Percentiles rank a stretch among this genome's conserved stretches.
These are phyloP conservation scores for Corapipo altera DNA, from an alignment of 2,113 vertebrate species.

Conservation along the genomic window DNA sequence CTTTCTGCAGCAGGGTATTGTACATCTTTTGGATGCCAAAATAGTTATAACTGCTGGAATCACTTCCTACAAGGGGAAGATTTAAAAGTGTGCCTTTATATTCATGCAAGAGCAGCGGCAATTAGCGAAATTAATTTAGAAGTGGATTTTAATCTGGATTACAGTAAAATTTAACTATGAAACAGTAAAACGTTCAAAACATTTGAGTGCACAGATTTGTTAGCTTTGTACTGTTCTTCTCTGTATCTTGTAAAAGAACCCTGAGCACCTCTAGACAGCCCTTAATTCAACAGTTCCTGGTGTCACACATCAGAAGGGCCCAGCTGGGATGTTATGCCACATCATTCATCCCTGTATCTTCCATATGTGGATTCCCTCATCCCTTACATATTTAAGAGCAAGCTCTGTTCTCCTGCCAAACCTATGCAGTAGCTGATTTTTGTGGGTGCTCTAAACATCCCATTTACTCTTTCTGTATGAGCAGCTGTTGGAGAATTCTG, in stretches of 20 bases:
- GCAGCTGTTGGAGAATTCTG: neutral
- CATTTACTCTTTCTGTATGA: neutral
- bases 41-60: neutral
- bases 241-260: neutral
- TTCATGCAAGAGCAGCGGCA: neutral
- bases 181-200: neutral
- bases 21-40: neutral
- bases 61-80: neutral
- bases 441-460: neutral
- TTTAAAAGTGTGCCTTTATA: neutral
- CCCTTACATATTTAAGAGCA: neutral
- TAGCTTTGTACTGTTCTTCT: neutral
- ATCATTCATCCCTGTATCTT: neutral
- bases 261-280: neutral
- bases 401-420: neutral
- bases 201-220: neutral
- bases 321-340: neutral
- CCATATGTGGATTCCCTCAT: neutral
- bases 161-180: neutral
- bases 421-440: neutral
- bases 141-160: neutral
- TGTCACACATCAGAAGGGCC: neutral
- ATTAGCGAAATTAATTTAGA: neutral
- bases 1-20: neutral
- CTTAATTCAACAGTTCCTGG: neutral